These are phyloP conservation scores for Spisula subtruncata DNA, from an alignment of 2,888 invertebrate genomes.

Conservation along the genomic window DNA sequence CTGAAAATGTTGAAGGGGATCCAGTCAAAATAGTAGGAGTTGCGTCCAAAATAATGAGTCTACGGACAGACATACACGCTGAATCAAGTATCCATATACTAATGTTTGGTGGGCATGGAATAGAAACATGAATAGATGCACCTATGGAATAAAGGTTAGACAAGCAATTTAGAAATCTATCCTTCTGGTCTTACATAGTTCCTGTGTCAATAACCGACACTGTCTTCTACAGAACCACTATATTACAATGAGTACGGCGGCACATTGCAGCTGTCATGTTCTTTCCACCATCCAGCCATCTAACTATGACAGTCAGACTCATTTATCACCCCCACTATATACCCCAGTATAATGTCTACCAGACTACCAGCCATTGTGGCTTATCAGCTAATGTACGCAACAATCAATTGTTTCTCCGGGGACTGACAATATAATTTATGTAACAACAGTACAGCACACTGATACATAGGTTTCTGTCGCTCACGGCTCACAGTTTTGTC, in stretches of 20 bases:
- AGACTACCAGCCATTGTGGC: constrained; percentile 17
- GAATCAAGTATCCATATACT: too few relatives aligned
- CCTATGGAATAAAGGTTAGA: background rate
- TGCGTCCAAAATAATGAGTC: too few relatives aligned
- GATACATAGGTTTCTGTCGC: background rate
- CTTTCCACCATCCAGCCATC: background rate
- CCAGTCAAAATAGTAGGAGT: too few relatives aligned
- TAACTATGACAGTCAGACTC: background rate
- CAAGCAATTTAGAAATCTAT: background rate
- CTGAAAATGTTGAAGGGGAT: too few relatives aligned
- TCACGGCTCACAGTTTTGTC: background rate
- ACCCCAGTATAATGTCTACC: background rate
- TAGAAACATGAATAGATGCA: too few relatives aligned
- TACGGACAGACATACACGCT: too few relatives aligned
- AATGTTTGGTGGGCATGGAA: too few relatives aligned
- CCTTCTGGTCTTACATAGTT: background rate
- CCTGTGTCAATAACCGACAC: background rate
- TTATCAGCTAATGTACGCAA: constrained; percentile 6
- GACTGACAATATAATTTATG: constrained; percentile 6
- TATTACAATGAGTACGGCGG: background rate
- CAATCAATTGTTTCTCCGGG: constrained; percentile 7
- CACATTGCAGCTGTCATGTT: background rate
- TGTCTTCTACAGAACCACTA: background rate
- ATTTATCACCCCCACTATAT: background rate
- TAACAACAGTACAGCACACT: background rate